These are phyloP conservation scores for Cyclargus thomasi DNA, from an alignment of 1,140 invertebrate species.

Conservation along the genomic window DNA sequence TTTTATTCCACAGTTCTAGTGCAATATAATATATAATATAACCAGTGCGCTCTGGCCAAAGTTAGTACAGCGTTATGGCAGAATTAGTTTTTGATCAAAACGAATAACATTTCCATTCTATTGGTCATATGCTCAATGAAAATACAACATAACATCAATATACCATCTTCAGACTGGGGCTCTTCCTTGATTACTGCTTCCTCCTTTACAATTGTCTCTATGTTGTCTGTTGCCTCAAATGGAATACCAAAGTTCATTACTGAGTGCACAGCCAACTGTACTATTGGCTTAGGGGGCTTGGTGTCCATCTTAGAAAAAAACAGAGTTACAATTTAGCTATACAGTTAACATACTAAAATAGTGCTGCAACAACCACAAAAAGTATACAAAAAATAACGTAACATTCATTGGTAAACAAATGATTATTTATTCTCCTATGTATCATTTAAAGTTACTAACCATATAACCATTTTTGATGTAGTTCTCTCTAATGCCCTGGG, in stretches of 20 bases:
- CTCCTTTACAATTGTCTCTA: not conserved
- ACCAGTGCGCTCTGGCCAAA: too few relatives aligned
- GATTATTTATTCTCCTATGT: too few relatives aligned
- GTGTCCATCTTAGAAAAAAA: not conserved
- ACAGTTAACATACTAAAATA: too few relatives aligned
- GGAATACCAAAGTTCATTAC: conserved; percentile 7
- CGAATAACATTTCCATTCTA: too few relatives aligned
- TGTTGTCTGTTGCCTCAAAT: not conserved
- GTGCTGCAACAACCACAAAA: too few relatives aligned
- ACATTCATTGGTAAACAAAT: too few relatives aligned
- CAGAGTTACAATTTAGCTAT: not conserved
- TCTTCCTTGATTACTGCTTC: not conserved
- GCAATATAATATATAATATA: too few relatives aligned
- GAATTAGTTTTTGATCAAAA: too few relatives aligned
- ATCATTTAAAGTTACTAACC: not conserved
- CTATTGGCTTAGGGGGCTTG: conserved; percentile 3
- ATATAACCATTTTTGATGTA: conserved; percentile 6
- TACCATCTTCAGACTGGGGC: not conserved
- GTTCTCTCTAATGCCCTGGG: not conserved
- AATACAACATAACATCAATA: not conserved
- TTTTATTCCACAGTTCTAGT: too few relatives aligned
- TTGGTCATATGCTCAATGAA: too few relatives aligned
- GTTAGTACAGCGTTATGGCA: too few relatives aligned
- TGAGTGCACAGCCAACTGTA: not conserved
- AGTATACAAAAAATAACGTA: too few relatives aligned